Conservation (phyloP, 1,140 invertebrate genomes). For the Meloidogyne exigua region DNA sequence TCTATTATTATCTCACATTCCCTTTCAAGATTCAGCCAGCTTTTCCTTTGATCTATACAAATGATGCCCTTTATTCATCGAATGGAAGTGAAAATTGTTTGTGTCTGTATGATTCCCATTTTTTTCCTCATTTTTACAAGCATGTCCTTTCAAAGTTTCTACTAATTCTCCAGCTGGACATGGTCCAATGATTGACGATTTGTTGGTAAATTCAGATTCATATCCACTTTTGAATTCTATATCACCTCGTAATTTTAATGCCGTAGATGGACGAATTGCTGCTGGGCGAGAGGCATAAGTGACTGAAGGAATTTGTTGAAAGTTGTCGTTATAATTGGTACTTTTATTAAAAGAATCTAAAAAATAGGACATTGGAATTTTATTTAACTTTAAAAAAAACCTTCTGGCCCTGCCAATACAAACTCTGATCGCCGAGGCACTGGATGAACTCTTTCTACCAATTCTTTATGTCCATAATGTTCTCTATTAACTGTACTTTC, state of each 20-base stretch:
- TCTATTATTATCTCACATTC: background rate
- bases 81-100: constrained; percentile 24
- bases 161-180: constrained; percentile 33
- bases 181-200: background rate
- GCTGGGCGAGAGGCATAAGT: background rate
- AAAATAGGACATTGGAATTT: no score
- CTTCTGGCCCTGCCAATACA: background rate
- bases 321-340: constrained; percentile 16
- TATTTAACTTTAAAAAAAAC: background rate
- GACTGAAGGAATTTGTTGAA: background rate
- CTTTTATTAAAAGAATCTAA: constrained; percentile 13
- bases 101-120: constrained; percentile 11
- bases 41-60: constrained; percentile 18
- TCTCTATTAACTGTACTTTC: background rate
- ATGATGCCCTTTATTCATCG: constrained; percentile 21
- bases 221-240: constrained; percentile 22
- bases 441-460: background rate
- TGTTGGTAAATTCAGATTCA: constrained; percentile 6
- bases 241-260: constrained; percentile 4
- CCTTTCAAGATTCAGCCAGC: constrained; percentile 8
- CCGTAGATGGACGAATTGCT: constrained; percentile 17
- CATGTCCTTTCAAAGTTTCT: constrained; percentile 32
- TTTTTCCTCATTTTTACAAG: background rate
- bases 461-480: background rate
- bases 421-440: background rate